Evolutionary conservation across 2,888 invertebrate species (phyloP), one percentile per base, ranked within the genome.

Genomic region (Caenorhabditis macrosperma): DNA sequence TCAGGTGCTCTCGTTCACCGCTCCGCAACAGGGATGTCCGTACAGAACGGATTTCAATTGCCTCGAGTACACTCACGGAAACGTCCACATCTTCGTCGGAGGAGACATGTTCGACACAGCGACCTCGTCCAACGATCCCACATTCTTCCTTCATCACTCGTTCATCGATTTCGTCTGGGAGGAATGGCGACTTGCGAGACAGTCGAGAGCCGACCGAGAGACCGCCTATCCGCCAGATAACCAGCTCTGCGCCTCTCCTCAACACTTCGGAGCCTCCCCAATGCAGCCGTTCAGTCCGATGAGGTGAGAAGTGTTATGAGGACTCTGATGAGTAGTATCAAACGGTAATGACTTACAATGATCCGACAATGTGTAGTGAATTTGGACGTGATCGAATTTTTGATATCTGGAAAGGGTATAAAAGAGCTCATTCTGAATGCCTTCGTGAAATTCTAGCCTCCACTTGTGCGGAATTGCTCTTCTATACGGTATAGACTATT

Each of bases 121-220:
- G 3, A 88, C 87, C 3, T 84, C 88, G 6, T 88, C 87, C 20
- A 90, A 89, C 60, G 91, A 91, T 81, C 91, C 91, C 0, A 78
- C 88, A 7, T 91, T 91, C 83, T 91, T 86, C 82, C 76, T 91
- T 17, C 90, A 90, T 61, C 91, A 91, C 69, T 78, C 87, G 0
- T 91, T 91, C 74, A 86, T 91, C 30, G 91, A 91, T 78, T 83
- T 88, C 17, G 78, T 91, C 5, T 91, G 91, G 90, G 90, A 91
- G 67, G 64, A 87, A 59, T 88, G 85, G 84, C 72, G 88, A 50
- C 81, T 81, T 17, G 38, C 64, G 2, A 66, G 66, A 54, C 63
- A 82, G 48, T 63, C 77, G 0, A 33, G 84, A 35, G 81, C 81
- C 9, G 82, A 82, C 30, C 59, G 84, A 24, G 84, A 84, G 48